Evolutionary conservation across 2,888 invertebrate species (phyloP).

Genomic region (Abrostola triplasia): DNA sequence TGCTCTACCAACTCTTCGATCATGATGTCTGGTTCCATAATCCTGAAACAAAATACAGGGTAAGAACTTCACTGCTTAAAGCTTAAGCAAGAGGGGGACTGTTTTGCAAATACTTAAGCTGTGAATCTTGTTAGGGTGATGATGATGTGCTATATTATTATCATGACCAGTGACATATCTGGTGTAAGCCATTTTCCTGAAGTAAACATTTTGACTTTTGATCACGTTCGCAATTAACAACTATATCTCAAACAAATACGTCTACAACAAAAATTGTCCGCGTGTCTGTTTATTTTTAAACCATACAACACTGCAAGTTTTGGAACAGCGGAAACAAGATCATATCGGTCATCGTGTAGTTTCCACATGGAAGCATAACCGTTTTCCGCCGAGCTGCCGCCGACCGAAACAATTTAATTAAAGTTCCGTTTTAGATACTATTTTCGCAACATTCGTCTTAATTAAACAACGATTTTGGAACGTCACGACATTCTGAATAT

Average conservation of each 20-base stretch:
- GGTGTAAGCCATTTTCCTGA: no score
- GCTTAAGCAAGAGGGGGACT: no score
- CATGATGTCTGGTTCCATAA: slow-evolving; percentile 74
- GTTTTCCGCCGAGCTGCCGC: slow-evolving; percentile 18
- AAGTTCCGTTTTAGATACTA: slow-evolving; percentile 40
- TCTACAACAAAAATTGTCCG: not conserved
- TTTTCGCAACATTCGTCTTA: slow-evolving; percentile 54
- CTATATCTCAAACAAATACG: no score
- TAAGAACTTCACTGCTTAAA: no score
- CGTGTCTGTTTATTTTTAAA: not conserved
- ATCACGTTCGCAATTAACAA: no score
- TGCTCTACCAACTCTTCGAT: slow-evolving; percentile 69
- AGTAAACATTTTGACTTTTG: no score
- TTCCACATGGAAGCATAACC: slow-evolving; percentile 20
- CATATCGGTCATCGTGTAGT: slow-evolving; percentile 4
- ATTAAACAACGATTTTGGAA: slow-evolving; percentile 47
- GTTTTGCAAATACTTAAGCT: no score
- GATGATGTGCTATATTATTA: no score
- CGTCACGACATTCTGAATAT: slow-evolving; percentile 11
- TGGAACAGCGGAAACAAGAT: not conserved
- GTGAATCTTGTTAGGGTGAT: no score
- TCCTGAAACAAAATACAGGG: slow-evolving; percentile 69
- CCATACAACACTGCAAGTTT: not conserved
- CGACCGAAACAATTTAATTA: slow-evolving; percentile 52
- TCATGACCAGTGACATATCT: no score